phyloP scores from a whole-genome alignment of 2,113 vertebrate genomes.

The Hippopotamus amphibius region DNA sequence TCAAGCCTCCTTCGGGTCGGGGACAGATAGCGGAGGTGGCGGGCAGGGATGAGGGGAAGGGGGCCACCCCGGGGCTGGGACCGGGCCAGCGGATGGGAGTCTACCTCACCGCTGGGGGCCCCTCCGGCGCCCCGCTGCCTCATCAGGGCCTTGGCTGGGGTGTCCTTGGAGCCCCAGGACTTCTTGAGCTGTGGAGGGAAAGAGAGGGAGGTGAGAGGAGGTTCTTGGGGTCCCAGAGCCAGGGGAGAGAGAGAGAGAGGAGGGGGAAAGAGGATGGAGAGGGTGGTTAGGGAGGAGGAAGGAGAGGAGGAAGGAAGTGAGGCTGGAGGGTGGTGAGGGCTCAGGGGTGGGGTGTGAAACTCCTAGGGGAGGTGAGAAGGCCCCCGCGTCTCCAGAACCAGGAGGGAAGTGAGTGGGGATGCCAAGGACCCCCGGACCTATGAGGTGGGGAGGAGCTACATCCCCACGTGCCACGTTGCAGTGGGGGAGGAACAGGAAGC shows the following conservation, averaged over 20 bases:
- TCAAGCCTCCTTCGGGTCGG: neutral
- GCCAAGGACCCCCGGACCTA: neutral
- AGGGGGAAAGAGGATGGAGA: rapidly evolving
- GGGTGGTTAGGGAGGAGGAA: no score
- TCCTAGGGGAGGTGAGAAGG: neutral
- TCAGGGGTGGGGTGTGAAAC: no score
- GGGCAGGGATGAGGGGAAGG: neutral
- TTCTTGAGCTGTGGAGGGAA: constrained; percentile 72
- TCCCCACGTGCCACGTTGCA: neutral
- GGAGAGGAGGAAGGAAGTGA: neutral
- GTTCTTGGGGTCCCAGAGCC: neutral
- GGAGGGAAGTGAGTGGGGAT: neutral
- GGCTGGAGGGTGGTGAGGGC: neutral
- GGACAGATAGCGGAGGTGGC: neutral
- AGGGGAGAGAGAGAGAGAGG: neutral
- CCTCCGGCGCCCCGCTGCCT: constrained; percentile 85
- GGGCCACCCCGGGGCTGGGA: constrained; percentile 14
- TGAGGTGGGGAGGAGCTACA: rapidly evolving
- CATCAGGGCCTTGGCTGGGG: constrained; percentile 89
- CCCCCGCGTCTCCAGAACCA: neutral
- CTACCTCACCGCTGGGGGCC: neutral
- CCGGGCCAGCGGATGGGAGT: neutral
- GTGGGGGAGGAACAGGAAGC: constrained; percentile 21
- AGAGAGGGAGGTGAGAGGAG: neutral
- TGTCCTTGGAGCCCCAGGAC: constrained; percentile 79